Conservation (phyloP, 2,888 invertebrate species). For the Myopa testacea region DNA sequence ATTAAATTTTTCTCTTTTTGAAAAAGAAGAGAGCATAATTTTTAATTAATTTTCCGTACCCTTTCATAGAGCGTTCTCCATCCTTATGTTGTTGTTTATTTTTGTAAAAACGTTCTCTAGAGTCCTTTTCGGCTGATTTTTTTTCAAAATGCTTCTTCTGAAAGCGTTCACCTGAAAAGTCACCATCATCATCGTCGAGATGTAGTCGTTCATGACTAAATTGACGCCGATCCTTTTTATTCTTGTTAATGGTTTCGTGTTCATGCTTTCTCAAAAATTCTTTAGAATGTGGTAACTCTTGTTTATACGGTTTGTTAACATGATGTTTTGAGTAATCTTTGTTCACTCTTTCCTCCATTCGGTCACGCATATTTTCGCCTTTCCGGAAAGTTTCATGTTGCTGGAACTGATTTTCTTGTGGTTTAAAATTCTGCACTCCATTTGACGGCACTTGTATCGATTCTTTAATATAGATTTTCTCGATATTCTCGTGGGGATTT, state of each 20-base stretch:
- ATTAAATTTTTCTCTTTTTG: not conserved
- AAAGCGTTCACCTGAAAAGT: slow-evolving; percentile 48
- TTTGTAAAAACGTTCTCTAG: slow-evolving; percentile 43
- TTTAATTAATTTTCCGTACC: slow-evolving; percentile 13
- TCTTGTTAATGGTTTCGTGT: slow-evolving; percentile 20
- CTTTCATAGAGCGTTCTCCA: slow-evolving; percentile 38
- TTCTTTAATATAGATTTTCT: not conserved
- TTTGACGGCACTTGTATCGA: not conserved
- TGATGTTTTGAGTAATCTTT: slow-evolving; percentile 28
- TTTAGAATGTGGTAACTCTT: slow-evolving; percentile 6
- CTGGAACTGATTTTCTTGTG: slow-evolving; percentile 34
- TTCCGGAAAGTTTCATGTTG: slow-evolving; percentile 39
- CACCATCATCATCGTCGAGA: slow-evolving; percentile 42
- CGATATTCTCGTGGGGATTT: not conserved
- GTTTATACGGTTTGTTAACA: slow-evolving; percentile 24
- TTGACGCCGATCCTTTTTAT: slow-evolving; percentile 30
- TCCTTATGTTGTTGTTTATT: slow-evolving; percentile 36
- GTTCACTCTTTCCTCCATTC: slow-evolving; percentile 32
- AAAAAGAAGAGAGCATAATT: not conserved
- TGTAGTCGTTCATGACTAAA: slow-evolving; percentile 33
- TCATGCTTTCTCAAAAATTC: not conserved
- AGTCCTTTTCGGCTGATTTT: slow-evolving; percentile 36
- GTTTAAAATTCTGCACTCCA: not conserved
- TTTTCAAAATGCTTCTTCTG: slow-evolving; percentile 44
- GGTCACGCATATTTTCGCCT: slow-evolving; percentile 32